Conservation (phyloP, 2,888 invertebrate species). For the Balanococcus diminutus region DNA sequence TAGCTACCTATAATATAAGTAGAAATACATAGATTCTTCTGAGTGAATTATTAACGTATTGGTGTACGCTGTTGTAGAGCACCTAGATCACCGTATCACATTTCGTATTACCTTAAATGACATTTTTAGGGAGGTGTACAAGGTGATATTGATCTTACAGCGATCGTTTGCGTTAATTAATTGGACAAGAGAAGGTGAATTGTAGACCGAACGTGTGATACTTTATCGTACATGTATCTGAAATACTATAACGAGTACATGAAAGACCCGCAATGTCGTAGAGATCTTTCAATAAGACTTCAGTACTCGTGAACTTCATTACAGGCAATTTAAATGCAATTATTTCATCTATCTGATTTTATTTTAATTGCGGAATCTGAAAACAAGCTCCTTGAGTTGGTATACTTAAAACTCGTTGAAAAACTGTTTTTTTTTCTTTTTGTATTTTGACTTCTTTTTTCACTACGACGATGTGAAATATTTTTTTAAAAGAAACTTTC, state of each 20-base stretch:
- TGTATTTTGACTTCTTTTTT: too few species aligned
- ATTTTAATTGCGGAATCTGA: too few species aligned
- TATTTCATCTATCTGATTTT: background rate
- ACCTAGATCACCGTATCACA: background rate
- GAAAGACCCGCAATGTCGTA: background rate
- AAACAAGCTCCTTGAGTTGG: too few species aligned
- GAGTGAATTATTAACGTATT: background rate
- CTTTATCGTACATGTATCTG: background rate
- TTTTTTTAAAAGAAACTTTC: too few species aligned
- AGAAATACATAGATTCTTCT: too few species aligned
- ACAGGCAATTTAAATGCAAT: background rate
- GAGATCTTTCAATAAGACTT: background rate
- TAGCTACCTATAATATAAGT: too few species aligned
- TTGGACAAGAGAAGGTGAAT: background rate
- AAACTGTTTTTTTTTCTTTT: too few species aligned
- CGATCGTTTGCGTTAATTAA: background rate
- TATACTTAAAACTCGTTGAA: too few species aligned
- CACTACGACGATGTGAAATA: too few species aligned
- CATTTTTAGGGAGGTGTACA: background rate
- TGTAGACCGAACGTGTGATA: background rate
- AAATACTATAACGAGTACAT: background rate
- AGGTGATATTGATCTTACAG: background rate
- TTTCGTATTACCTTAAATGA: background rate
- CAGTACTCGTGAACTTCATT: background rate
- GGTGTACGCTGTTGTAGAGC: background rate